Conservation (phyloP, 2,797 vertebrate species). For the Girardinus metallicus region DNA sequence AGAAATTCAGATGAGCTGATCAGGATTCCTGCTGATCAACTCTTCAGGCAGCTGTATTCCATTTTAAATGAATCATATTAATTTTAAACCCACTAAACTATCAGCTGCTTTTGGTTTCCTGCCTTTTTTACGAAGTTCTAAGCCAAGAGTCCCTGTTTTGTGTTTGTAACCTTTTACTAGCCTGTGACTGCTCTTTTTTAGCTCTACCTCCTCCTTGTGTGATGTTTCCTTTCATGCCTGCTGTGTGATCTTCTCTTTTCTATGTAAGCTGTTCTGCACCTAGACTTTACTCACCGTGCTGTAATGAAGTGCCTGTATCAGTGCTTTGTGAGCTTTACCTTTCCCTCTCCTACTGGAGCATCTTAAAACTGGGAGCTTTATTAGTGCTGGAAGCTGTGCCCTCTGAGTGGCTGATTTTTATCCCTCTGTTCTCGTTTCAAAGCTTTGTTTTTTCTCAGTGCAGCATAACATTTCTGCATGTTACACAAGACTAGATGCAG, state of each 20-base stretch:
- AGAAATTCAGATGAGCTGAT: conserved; percentile 49
- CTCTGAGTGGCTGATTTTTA: conserved; percentile 62
- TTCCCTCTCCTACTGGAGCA: conserved; percentile 80
- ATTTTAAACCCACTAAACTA: background rate
- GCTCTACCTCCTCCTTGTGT: conserved; percentile 57
- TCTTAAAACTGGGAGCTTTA: conserved; percentile 67
- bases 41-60: conserved; percentile 43
- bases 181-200: conserved; percentile 55
- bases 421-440: conserved; percentile 31
- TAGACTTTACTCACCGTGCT: conserved; percentile 32
- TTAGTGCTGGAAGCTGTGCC: conserved; percentile 66
- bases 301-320: conserved; percentile 70
- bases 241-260: conserved; percentile 59
- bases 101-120: conserved; percentile 34
- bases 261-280: conserved; percentile 59
- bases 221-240: conserved; percentile 62
- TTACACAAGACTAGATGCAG: conserved; percentile 9
- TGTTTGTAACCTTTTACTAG: conserved; percentile 63
- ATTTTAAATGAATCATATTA: background rate
- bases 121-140: conserved; percentile 56
- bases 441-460: conserved; percentile 16
- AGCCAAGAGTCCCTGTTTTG: conserved; percentile 35
- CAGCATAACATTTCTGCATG: conserved; percentile 17
- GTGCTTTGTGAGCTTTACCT: conserved; percentile 85
- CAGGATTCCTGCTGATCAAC: conserved; percentile 26